Evolutionary conservation across 2,888 invertebrate species (phyloP).

Genomic region (Cyclophora punctaria): DNA sequence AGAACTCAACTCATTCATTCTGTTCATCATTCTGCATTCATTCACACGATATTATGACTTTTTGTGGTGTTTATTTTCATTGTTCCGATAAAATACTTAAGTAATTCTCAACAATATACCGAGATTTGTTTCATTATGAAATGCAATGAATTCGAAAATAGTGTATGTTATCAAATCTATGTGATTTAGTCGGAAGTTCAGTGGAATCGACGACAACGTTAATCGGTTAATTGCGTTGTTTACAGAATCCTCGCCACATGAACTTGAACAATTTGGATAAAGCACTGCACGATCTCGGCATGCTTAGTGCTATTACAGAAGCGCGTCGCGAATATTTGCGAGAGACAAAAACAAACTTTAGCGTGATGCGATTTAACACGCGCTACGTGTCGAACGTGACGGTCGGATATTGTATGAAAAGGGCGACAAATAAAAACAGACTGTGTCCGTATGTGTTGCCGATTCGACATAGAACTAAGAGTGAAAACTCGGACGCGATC

Average conservation of each 20-base stretch:
- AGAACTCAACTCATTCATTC: no score
- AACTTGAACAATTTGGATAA: slow-evolving; percentile 74
- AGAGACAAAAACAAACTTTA: slow-evolving; percentile 64
- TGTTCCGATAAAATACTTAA: slow-evolving; percentile 41
- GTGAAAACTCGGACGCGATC: slow-evolving; percentile 76
- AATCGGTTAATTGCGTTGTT: slow-evolving; percentile 44
- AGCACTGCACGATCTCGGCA: slow-evolving; percentile 76
- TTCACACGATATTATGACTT: slow-evolving; percentile 39
- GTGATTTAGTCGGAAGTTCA: slow-evolving; percentile 7
- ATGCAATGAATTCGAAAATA: slow-evolving; percentile 57
- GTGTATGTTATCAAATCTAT: slow-evolving; percentile 33
- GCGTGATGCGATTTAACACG: slow-evolving; percentile 74
- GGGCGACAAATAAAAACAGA: slow-evolving; percentile 69
- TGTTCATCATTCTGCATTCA: no score
- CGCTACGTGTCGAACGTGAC: slow-evolving; percentile 78
- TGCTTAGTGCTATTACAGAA: slow-evolving; percentile 76
- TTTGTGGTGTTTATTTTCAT: slow-evolving; percentile 72
- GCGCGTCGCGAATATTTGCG: slow-evolving; percentile 74
- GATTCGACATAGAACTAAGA: slow-evolving; percentile 76
- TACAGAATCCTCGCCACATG: slow-evolving; percentile 63
- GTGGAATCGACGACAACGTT: slow-evolving; percentile 18
- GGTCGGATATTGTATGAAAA: slow-evolving; percentile 75
- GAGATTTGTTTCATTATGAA: slow-evolving; percentile 49
- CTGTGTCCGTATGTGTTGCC: slow-evolving; percentile 76
- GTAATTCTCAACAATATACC: slow-evolving; percentile 26